Percentiles rank a stretch among this genome's conserved stretches.
Conservation (phyloP, 2,797 vertebrate species). For the Pteropus rufus region DNA sequence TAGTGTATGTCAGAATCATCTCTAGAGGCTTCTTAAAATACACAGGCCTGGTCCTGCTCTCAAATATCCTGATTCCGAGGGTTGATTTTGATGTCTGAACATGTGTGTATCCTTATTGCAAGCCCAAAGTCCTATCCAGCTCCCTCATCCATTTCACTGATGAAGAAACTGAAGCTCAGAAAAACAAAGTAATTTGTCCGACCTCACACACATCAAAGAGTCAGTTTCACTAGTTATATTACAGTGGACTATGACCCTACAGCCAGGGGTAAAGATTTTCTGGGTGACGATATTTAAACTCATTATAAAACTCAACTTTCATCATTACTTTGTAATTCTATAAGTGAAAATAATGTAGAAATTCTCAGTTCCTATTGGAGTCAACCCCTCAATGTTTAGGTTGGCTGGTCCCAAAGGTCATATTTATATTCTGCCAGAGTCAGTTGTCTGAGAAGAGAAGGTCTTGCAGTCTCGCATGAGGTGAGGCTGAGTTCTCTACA, state of each 20-base stretch:
- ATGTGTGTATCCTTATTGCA: not conserved
- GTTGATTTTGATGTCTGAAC: not conserved
- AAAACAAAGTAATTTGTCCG: not conserved
- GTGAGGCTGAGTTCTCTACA: not conserved
- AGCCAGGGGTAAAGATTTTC: not conserved
- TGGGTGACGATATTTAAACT: not conserved
- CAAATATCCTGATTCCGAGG: not conserved
- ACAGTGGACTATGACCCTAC: not conserved
- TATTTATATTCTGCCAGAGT: not conserved
- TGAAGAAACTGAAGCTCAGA: not conserved
- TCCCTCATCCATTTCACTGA: not conserved
- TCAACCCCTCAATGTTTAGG: not conserved
- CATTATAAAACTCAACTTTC: not conserved
- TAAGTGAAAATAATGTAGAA: constrained; percentile 6
- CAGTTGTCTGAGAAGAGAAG: not conserved
- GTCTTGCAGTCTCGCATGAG: not conserved
- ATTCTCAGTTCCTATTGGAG: constrained; percentile 44
- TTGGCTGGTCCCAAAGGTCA: constrained; percentile 39
- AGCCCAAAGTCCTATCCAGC: not conserved
- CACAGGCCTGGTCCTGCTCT: not conserved
- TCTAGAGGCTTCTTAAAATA: not conserved
- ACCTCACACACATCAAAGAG: not conserved
- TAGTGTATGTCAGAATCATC: not conserved
- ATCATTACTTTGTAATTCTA: not conserved
- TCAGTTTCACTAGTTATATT: not conserved